Percentiles rank a stretch among this genome's conserved stretches.
These are phyloP conservation scores for Scolanthus callimorphus DNA, from an alignment of 92 coral and sea anemone genomes.

Conservation along the genomic window DNA sequence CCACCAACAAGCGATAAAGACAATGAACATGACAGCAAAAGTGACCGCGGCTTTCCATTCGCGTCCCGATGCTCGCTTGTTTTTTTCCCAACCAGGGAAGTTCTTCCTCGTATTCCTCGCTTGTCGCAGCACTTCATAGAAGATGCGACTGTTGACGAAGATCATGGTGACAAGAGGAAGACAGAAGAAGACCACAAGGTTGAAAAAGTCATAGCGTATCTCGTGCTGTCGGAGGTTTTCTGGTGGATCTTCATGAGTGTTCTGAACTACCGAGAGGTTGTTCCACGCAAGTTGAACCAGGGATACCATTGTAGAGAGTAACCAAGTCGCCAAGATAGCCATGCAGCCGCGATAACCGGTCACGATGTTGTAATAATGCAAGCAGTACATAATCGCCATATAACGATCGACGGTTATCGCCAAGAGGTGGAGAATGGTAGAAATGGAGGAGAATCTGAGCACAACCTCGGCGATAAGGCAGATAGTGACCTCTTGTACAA, in stretches of 20 bases:
- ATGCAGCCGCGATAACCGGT: constrained; percentile 51
- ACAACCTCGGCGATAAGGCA: constrained; percentile 33
- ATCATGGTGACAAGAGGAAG: constrained; percentile 38
- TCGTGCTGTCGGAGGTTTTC: not conserved
- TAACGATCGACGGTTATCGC: constrained; percentile 74
- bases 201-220: constrained; percentile 28
- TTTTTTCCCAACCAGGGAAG: constrained; percentile 37
- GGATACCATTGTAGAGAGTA: constrained; percentile 19
- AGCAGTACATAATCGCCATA: constrained; percentile 59
- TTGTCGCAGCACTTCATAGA: constrained; percentile 38
- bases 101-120: constrained; percentile 17
- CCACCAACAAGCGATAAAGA: constrained; percentile 33
- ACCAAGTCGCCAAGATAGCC: constrained; percentile 43
- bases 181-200: constrained; percentile 23
- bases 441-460: constrained; percentile 60
- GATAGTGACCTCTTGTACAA: constrained; percentile 8
- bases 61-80: constrained; percentile 8
- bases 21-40: constrained; percentile 26
- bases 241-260: constrained; percentile 15
- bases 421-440: constrained; percentile 65
- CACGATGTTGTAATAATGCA: constrained; percentile 60
- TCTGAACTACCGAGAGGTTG: constrained; percentile 3
- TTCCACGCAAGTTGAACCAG: constrained; percentile 67
- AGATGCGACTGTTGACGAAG: constrained; percentile 30
- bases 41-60: constrained; percentile 33